These are phyloP conservation scores for Eumerus sabulonum DNA, from an alignment of 2,888 invertebrate genomes.

Conservation along the genomic window DNA sequence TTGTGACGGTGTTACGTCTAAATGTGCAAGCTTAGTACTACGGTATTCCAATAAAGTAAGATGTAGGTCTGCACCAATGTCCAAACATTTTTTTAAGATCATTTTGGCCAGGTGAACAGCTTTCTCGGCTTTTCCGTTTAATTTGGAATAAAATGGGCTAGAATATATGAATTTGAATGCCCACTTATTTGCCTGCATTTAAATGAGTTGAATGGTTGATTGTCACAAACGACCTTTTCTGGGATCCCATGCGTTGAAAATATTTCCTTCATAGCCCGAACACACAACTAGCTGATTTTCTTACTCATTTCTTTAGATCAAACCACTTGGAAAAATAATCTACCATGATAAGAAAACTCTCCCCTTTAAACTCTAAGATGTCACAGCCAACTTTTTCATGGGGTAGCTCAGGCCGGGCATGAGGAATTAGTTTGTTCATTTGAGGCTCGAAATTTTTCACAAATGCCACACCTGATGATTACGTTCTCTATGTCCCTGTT, in stretches of 20 bases:
- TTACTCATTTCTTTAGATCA: too few species aligned
- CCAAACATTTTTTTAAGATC: too few species aligned
- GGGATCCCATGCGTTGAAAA: conserved; percentile 19
- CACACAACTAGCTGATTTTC: not conserved
- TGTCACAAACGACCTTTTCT: conserved; percentile 13
- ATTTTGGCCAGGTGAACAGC: conserved; percentile 11
- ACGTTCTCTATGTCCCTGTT: conserved; percentile 8
- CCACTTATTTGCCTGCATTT: conserved; percentile 41
- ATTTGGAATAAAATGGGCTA: too few species aligned
- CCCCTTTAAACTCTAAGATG: conserved; percentile 12
- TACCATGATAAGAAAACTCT: conserved; percentile 4
- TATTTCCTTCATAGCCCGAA: conserved; percentile 9
- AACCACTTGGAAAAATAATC: conserved; percentile 33
- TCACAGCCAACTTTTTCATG: conserved; percentile 13
- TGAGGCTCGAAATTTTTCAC: conserved; percentile 18
- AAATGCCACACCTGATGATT: not conserved
- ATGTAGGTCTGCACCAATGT: too few species aligned
- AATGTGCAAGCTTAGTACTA: too few species aligned
- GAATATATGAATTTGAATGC: conserved; percentile 20
- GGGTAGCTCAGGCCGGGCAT: conserved; percentile 5
- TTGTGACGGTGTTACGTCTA: too few species aligned
- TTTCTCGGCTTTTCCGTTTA: conserved; percentile 23
- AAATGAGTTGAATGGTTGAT: conserved; percentile 14
- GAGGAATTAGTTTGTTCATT: not conserved
- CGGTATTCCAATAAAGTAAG: too few species aligned